A percentile compares a stretch with the other conserved stretches of the same genome.
These are phyloP conservation scores for Pasiphila rectangulata DNA, from an alignment of 2,888 invertebrate species.

Conservation along the genomic window DNA sequence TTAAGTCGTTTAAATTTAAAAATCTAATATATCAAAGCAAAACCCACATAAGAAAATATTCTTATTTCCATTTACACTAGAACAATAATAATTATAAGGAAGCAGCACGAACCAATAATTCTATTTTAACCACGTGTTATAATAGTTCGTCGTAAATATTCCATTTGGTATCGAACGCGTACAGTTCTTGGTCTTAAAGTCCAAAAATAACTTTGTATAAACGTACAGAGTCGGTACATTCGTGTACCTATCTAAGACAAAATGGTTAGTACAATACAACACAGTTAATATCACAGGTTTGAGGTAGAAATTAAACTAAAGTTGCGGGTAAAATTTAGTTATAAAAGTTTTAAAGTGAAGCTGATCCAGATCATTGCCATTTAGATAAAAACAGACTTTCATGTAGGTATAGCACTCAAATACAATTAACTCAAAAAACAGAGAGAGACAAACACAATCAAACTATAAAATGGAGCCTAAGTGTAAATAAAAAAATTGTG, in stretches of 20 bases:
- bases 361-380: too few relatives aligned
- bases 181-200: slow-evolving; percentile 51
- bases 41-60: too few relatives aligned
- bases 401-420: background rate
- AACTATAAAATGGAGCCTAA: too few relatives aligned
- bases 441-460: too few relatives aligned
- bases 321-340: too few relatives aligned
- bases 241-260: background rate
- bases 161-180: slow-evolving; percentile 52
- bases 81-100: too few relatives aligned
- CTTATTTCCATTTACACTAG: background rate
- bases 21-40: too few relatives aligned
- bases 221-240: slow-evolving; percentile 7
- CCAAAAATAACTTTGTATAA: slow-evolving; percentile 25
- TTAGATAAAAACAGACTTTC: too few relatives aligned
- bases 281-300: background rate
- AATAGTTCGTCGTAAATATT: slow-evolving; percentile 57
- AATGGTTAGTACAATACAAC: slow-evolving; percentile 1
- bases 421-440: too few relatives aligned
- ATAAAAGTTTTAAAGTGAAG: too few relatives aligned
- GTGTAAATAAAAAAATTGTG: too few relatives aligned
- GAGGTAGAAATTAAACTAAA: background rate
- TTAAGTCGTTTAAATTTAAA: background rate
- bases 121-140: slow-evolving; percentile 56
- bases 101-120: slow-evolving; percentile 28